phyloP scores from a whole-genome alignment of 1,140 invertebrate genomes.

The Drosophila nasuta region DNA sequence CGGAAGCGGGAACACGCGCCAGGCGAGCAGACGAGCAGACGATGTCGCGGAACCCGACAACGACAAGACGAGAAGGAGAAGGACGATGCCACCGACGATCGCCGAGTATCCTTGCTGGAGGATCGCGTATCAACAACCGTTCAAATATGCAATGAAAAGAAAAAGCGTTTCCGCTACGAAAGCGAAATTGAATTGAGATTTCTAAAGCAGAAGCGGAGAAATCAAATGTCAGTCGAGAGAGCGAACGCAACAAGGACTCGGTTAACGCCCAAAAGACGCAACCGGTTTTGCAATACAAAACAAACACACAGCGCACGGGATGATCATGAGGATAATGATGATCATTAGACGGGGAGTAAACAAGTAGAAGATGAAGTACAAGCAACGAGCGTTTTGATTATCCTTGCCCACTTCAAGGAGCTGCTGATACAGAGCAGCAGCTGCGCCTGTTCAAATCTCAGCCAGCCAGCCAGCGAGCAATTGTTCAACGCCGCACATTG shows the following conservation, averaged over 20 bases:
- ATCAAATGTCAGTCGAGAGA: slow-evolving; percentile 71
- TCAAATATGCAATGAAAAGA: slow-evolving; percentile 56
- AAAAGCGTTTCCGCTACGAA: slow-evolving; percentile 79
- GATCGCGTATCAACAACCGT: slow-evolving; percentile 78
- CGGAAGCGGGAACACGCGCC: slow-evolving; percentile 76
- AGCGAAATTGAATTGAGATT: slow-evolving; percentile 68
- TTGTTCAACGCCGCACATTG: slow-evolving; percentile 79
- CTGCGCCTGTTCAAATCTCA: slow-evolving; percentile 61
- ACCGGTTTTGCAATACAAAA: slow-evolving; percentile 57
- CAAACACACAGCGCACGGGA: slow-evolving; percentile 35
- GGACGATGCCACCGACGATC: neutral
- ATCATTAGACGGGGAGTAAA: slow-evolving; percentile 52
- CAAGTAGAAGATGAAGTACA: slow-evolving; percentile 50
- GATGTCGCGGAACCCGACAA: slow-evolving; percentile 22
- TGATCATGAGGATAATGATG: slow-evolving; percentile 33
- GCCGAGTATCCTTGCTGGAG: slow-evolving; percentile 40
- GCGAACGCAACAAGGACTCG: slow-evolving; percentile 25
- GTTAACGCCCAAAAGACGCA: slow-evolving; percentile 61
- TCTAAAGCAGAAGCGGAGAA: slow-evolving; percentile 27
- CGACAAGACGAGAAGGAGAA: neutral
- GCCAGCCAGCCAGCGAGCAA: slow-evolving; percentile 66
- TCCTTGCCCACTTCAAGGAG: slow-evolving; percentile 75
- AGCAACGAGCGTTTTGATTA: slow-evolving; percentile 48
- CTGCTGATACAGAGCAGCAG: slow-evolving; percentile 46
- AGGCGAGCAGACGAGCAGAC: slow-evolving; percentile 51